Evolutionary conservation across 2,888 invertebrate species (phyloP), one percentile per base, ranked within the genome.

Genomic region (Cerastis rubricosa): DNA sequence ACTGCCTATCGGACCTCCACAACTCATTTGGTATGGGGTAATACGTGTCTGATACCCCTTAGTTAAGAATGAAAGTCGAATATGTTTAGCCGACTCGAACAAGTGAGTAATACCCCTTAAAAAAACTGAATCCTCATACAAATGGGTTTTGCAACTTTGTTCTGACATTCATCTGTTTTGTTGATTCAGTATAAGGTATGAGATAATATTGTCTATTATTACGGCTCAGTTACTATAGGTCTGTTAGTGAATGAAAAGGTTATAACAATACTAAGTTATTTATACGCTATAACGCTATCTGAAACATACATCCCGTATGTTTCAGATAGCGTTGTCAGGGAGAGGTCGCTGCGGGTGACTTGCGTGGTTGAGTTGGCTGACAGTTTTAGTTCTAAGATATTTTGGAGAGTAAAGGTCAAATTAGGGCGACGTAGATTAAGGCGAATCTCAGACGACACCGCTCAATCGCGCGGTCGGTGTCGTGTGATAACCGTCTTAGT

Each of bases 81-180:
- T 11, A 19, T 1, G 35, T 35, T 19, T 40, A 22, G 2, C 40
- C 40, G 14, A 35, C 22, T 40, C 11, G 19, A 61, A 43, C n/a
- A 43, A 63, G 40, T 63, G n/a, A n/a, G n/a, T n/a, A 64, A 64
- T n/a, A 43, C 43, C n/a, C 64, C 43, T 64, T 43, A 43, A 17
- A 64, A 54, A 81, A 85, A 75, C 59, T 78, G 65, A 74, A 78
- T 65, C 35, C 57, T 57, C 6, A 43, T 67, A 76, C 65, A 69
- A 57, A 45, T 47, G 45, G 51, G 1, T 61, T n/a, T 63, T 57
- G 35, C 35, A 67, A 77, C 76, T 87, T 84, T 67, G 45, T 67
- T 51, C 61, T 74, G 73, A 86, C 71, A 14, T 74, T 66, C 59
- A 79, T 76, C 65, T 81, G 71, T 77, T 75, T 78, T 65, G 65